Base-by-base conservation (phyloP, 2,888 invertebrate genomes). In the Poecilobothrus nobilitatus region DNA sequence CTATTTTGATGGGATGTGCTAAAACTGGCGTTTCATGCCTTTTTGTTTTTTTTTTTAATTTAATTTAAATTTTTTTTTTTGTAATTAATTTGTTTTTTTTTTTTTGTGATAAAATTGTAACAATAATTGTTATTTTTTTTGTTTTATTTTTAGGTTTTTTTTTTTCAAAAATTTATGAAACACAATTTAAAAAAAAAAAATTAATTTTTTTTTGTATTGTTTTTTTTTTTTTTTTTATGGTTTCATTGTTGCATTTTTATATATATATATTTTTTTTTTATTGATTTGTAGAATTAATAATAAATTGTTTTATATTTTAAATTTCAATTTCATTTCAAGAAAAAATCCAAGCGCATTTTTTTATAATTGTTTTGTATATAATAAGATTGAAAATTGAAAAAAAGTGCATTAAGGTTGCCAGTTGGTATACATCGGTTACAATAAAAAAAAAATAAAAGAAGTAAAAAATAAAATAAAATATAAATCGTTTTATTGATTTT, bases 1-100 rank as follows among this genome's bases (percentile, higher is more conserved):
- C 87, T 83, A 94, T 87, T 84, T 89, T 88, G 83, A 94, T 89
- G 81, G 87, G 86, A 83, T 88, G 86, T 83, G 89, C 89, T 82
- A 91, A 87, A 81, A 94, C 91, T 80, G 92, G 91, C 80, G 91
- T 90, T 86, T 94, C 94, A 86, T 94, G 93, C 86, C 92, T 90
- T 69, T 22, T 71, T 74, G 67, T 62, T 66, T 33, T 62, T 66
- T 67, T 34, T 64, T 67, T 67, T 68, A 41, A 61, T 70, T 68
- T 67, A 64, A 27, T 68, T 27, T 27, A 27, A 27, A 27, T 27
- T 62, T 68, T 66, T 68, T 15, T 53, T 53, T 9, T 53, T 9
- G 53, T 18, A 12, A 12, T 53, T 44, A 3, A 10, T 53, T 53
- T 53, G 53, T 53, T 53, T 53, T 53, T 53, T 9, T 44, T 18